phyloP scores from a whole-genome alignment of 2,888 invertebrate species.

The Notodromas monacha region DNA sequence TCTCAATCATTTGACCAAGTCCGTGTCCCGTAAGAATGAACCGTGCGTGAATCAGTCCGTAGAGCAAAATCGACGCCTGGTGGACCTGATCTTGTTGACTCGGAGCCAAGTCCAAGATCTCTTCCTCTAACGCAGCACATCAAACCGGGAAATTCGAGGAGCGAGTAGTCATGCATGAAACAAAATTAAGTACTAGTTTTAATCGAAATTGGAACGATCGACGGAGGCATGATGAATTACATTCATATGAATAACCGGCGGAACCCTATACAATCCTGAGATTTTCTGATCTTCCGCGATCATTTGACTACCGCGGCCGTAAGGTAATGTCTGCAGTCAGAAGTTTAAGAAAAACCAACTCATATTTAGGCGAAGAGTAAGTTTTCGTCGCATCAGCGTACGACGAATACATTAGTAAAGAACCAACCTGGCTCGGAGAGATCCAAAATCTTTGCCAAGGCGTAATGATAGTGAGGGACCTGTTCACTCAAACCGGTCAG shows the following conservation, averaged over 20 bases:
- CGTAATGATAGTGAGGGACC: slow-evolving; percentile 96
- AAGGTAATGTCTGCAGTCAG: too few relatives aligned
- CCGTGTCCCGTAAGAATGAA: slow-evolving; percentile 97
- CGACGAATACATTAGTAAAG: too few relatives aligned
- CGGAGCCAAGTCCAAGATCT: slow-evolving; percentile 91
- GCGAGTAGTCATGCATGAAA: too few relatives aligned
- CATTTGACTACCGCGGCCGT: too few relatives aligned
- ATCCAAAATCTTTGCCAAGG: slow-evolving; percentile 95
- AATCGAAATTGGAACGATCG: too few relatives aligned
- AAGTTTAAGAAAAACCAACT: not conserved
- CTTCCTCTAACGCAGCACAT: slow-evolving; percentile 56
- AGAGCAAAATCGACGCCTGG: slow-evolving; percentile 96
- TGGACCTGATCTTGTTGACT: slow-evolving; percentile 95
- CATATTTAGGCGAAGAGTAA: not conserved
- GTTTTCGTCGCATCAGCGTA: too few relatives aligned
- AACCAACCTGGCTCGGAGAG: slow-evolving; percentile 74
- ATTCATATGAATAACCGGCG: too few relatives aligned
- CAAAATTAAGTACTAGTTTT: too few relatives aligned
- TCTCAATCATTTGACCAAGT: slow-evolving; percentile 96
- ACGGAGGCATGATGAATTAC: too few relatives aligned
- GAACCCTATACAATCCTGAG: too few relatives aligned
- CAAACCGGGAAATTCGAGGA: too few relatives aligned
- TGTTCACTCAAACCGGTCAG: slow-evolving; percentile 95
- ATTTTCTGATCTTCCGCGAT: too few relatives aligned
- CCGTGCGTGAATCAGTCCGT: slow-evolving; percentile 92